A percentile compares a stretch with the other conserved stretches of the same genome.
Evolutionary conservation across 2,888 invertebrate genomes (phyloP).

Genomic region (Leistus spinibarbis): DNA sequence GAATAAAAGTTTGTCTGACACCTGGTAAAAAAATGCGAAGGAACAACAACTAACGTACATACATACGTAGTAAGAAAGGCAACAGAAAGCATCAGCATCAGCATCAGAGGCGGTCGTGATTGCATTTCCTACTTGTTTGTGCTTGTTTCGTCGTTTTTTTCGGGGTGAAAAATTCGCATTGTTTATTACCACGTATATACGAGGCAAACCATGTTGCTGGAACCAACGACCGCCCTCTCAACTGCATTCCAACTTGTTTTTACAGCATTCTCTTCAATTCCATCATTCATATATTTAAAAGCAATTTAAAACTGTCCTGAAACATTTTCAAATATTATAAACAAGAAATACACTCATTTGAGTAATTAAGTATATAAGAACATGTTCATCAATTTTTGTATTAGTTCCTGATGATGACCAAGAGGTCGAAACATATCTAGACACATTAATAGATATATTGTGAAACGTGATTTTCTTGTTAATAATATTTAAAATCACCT

Average conservation of each 20-base stretch:
- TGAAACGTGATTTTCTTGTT: too few species aligned
- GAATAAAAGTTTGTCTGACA: neutral
- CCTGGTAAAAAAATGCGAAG: neutral
- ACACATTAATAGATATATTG: too few species aligned
- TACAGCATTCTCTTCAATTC: neutral
- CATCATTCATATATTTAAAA: neutral
- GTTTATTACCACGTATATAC: slow-evolving; percentile 20
- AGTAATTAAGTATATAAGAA: too few species aligned
- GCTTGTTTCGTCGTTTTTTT: neutral
- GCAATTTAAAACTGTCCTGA: too few species aligned
- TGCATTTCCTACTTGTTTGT: neutral
- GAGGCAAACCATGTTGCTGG: neutral
- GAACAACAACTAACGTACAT: neutral
- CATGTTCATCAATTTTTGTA: too few species aligned
- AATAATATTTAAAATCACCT: too few species aligned
- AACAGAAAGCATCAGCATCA: neutral
- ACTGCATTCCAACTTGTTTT: neutral
- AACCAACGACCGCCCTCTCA: neutral
- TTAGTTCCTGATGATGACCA: too few species aligned
- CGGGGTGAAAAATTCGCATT: slow-evolving; percentile 34
- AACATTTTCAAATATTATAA: too few species aligned
- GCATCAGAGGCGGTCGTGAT: neutral
- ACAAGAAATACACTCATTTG: too few species aligned
- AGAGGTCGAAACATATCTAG: too few species aligned
- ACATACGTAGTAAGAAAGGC: neutral